Percentiles rank a stretch among this genome's conserved stretches.
phyloP scores from a whole-genome alignment of 1,140 invertebrate genomes.

The Capitella teleta region DNA sequence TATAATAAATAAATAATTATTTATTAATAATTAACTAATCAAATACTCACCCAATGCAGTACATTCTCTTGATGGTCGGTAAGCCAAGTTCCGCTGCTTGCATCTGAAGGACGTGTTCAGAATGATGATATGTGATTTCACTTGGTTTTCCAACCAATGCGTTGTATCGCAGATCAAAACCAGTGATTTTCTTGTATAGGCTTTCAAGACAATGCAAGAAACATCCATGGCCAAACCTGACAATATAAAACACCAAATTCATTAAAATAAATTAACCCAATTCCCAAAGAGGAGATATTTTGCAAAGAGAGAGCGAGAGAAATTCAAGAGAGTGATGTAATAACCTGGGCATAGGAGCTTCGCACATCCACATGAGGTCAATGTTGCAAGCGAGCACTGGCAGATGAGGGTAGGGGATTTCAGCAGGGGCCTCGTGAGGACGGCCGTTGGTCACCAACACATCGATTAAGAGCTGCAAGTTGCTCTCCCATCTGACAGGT shows the following conservation, averaged over 20 bases:
- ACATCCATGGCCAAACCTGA: constrained; percentile 40
- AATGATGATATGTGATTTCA: constrained; percentile 41
- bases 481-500: constrained; percentile 40
- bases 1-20: background rate
- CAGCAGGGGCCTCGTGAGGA: constrained; percentile 32
- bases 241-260: background rate
- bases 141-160: constrained; percentile 40
- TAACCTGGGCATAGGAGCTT: constrained; percentile 38
- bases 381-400: constrained; percentile 42
- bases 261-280: background rate
- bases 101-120: constrained; percentile 33
- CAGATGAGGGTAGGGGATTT: constrained; percentile 51
- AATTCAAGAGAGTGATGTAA: background rate
- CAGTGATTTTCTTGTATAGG: constrained; percentile 42
- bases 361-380: constrained; percentile 41
- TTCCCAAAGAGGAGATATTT: background rate
- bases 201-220: constrained; percentile 38
- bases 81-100: constrained; percentile 30
- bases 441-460: constrained; percentile 55
- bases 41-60: constrained; percentile 36
- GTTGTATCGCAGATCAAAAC: constrained; percentile 34
- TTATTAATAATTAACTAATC: background rate
- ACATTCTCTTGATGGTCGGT: constrained; percentile 29
- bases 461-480: constrained; percentile 55
- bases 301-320: background rate